Conservation (phyloP, 2,113 vertebrate species). For the Mobula birostris region DNA sequence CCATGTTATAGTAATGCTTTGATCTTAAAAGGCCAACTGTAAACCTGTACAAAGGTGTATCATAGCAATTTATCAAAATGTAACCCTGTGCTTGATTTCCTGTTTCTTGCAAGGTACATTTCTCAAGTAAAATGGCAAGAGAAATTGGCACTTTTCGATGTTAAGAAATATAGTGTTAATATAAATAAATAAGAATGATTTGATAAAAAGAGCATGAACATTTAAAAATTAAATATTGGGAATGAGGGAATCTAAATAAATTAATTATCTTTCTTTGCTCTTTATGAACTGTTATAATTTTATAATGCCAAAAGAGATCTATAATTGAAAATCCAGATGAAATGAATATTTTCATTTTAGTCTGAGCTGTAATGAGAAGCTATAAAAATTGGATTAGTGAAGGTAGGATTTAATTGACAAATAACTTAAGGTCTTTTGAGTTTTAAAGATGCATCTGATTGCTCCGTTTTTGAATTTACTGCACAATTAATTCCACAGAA, state of each 20-base stretch:
- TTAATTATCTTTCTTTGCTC: background rate
- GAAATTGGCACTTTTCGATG: background rate
- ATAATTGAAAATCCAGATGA: background rate
- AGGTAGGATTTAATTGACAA: background rate
- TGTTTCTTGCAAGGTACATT: background rate
- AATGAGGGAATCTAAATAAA: background rate
- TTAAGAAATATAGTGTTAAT: background rate
- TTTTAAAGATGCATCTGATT: slow-evolving; percentile 1
- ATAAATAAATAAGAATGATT: background rate
- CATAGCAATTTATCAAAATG: background rate
- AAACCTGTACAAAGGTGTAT: background rate
- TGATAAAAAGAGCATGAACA: background rate
- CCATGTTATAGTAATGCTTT: background rate
- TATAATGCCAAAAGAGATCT: background rate
- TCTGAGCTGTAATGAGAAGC: background rate
- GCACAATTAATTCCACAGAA: background rate
- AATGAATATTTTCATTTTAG: background rate
- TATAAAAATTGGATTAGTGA: background rate
- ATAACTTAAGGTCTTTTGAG: background rate
- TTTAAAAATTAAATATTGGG: background rate
- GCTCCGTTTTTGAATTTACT: background rate
- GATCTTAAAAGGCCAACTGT: background rate
- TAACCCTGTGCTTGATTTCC: background rate
- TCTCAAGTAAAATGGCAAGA: too few species aligned
- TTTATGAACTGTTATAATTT: background rate